Base-by-base conservation (phyloP, 1,140 invertebrate genomes). In the Drosophila dunni region DNA sequence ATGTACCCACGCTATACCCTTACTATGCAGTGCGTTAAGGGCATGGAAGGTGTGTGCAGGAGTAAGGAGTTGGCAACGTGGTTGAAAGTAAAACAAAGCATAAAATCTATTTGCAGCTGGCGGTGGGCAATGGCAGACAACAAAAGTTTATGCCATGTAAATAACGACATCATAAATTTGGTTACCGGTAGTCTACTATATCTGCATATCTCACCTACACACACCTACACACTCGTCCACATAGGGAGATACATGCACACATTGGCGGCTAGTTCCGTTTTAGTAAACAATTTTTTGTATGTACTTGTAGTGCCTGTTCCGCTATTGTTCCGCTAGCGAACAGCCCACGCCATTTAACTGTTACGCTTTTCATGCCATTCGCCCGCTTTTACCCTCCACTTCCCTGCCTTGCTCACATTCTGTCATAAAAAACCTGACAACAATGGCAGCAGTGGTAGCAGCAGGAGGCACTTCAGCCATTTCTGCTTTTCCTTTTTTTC, bases 81-180 rank as follows among this genome's bases (percentile, higher is more conserved):
- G 51, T 51, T 62, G 50, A 68, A 77, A 74, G 78, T 79, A 88
- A 88, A 83, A 79, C 75, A 86, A 88, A 88, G 76, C 83, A 70
- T 65, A 70, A 86, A 86, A 88, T 86, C 83, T 86, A 86, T 88
- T 88, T 88, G 69, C 79, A 86, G 64, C 66, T 61, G 57, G 50
- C 60, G 64, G 46, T 46, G 58, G 71, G 38, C 72, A 46, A n/a
- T 33, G 65, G 44, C 33, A 63, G 65, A 66, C 68, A 81, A 79
- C 78, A 81, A 85, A 76, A 83, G 79, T 86, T 88, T 86, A 79
- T 86, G 79, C 79, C 83, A 83, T 83, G 83, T 86, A 86, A 86
- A 88, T 86, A 86, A 86, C 83, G 83, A 83, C 84, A 88, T 86
- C 83, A 86, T 88, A 86, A 86, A 86, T 88, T 86, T 77, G 72